Base-by-base conservation (phyloP, 2,888 invertebrate genomes). In the Tinea semifulvella region DNA sequence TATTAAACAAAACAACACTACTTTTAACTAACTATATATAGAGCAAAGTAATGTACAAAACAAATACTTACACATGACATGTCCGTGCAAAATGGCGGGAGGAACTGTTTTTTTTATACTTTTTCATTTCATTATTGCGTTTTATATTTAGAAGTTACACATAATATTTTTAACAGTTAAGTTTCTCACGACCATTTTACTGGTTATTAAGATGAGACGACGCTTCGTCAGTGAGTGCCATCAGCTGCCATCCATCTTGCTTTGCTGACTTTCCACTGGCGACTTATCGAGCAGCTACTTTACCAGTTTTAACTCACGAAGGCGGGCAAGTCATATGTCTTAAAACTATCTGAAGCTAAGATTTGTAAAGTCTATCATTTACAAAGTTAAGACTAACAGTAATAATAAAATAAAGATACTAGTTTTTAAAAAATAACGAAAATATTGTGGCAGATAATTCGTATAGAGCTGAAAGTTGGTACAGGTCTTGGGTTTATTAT, bases 241-340 rank as follows among this genome's bases (percentile, higher is more conserved):
- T n/a, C n/a, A n/a, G n/a, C n/a, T 52, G 55, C 64, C 66, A 70
- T 69, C 60, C 59, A 62, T 73, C 70, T 68, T 68, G 59, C 65
- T 65, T 62, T 63, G 60, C 61, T 63, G 64, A 69, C 70, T 73
- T 71, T 68, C 65, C 62, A 63, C 60, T 16, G 38, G 8, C 45
- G 54, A 56, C 57, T 61, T 68, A 68, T 65, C 65, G 53, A 40
- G 58, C 40, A 38, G 22, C 60, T 63, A 57, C 60, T 66, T 71
- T 68, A 61, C 73, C 64, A 71, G 64, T 60, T 58, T 63, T 76
- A 76, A n/a, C n/a, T n/a, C n/a, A n/a, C n/a, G n/a, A n/a, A n/a
- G n/a, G n/a, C n/a, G n/a, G n/a, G n/a, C n/a, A n/a, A n/a, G n/a
- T n/a, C n/a, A n/a, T n/a, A n/a, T n/a, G n/a, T n/a, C n/a, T n/a